phyloP scores from a whole-genome alignment of 2,888 invertebrate species.

The Pseudoips prasinana region DNA sequence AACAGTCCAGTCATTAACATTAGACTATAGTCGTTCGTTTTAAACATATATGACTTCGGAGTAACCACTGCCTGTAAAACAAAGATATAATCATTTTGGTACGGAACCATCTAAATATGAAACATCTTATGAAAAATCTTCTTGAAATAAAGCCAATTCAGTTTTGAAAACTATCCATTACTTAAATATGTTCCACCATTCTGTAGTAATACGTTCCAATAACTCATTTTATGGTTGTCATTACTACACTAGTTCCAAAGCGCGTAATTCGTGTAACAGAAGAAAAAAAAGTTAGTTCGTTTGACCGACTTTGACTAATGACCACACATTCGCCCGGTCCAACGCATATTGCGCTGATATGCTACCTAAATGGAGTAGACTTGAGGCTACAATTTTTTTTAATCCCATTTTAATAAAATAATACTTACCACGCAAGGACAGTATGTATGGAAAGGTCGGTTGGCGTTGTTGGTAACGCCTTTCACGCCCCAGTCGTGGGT shows the following conservation, averaged over 20 bases:
- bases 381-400: background rate
- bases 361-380: constrained; percentile 33
- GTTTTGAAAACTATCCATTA: too few species aligned
- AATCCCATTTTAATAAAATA: background rate
- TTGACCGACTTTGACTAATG: constrained; percentile 70
- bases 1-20: too few species aligned
- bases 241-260: constrained; percentile 29
- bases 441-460: background rate
- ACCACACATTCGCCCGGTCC: constrained; percentile 63
- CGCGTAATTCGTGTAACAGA: constrained; percentile 44
- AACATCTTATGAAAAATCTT: too few species aligned
- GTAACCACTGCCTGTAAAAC: too few species aligned
- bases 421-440: background rate
- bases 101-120: too few species aligned
- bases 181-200: too few species aligned
- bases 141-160: too few species aligned
- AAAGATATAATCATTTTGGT: too few species aligned
- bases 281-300: constrained; percentile 55
- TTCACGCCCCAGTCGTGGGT: too few species aligned
- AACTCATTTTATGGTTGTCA: constrained; percentile 18
- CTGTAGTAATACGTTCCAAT: constrained; percentile 8
- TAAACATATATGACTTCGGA: too few species aligned
- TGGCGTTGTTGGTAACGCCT: background rate
- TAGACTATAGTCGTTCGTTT: too few species aligned
- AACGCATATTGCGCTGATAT: constrained; percentile 64